Evolutionary conservation across 2,888 invertebrate species (phyloP), one percentile per base, ranked within the genome.

Genomic region (Aphelenchoides bicaudatus): DNA sequence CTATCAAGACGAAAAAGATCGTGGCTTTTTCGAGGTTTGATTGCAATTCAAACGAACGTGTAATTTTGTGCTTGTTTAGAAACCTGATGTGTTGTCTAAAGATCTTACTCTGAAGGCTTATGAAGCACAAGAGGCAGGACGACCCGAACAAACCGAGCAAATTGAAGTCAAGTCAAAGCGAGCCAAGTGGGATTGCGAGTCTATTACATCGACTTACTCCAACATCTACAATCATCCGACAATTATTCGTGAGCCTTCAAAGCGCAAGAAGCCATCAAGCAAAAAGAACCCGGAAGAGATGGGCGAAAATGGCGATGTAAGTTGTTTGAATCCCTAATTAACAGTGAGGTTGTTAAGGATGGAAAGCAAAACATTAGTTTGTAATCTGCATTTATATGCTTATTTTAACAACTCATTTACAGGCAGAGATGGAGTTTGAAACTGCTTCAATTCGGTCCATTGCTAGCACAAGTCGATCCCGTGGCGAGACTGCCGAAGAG

Each of bases 211-310:
- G 21, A 91, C 90, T 0, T 90, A 90, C 79, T 91, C 91, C 5
- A 93, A 88, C 78, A 83, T 88, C 53, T 91, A 90, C 80, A 93
- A 94, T 82, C 90, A 89, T 82, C 94, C 94, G 0, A 89, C 88
- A 79, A 73, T 90, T 23, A 91, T 92, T 47, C 65, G 67, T 31
- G 89, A 88, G 28, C 31, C 25, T 8, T 38, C 63, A 2, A 39
- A 23, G 16, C 23, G 34, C 21, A 65, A 53, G 34, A 38, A 29
- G n/a, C n/a, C n/a, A n/a, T n/a, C n/a, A 23, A 59, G 53, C 30
- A 56, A 50, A 49, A 61, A 58, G 50, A 51, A 43, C 23, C 23
- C 25, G 6, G 21, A 25, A 19, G 8, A 43, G 43, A 10, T 43
- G 43, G 25, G 25, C 23, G 43, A 43, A 10, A 25, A 28, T 10